Evolutionary conservation across 2,113 vertebrate species (phyloP).

Genomic region (Setophaga coronata): DNA sequence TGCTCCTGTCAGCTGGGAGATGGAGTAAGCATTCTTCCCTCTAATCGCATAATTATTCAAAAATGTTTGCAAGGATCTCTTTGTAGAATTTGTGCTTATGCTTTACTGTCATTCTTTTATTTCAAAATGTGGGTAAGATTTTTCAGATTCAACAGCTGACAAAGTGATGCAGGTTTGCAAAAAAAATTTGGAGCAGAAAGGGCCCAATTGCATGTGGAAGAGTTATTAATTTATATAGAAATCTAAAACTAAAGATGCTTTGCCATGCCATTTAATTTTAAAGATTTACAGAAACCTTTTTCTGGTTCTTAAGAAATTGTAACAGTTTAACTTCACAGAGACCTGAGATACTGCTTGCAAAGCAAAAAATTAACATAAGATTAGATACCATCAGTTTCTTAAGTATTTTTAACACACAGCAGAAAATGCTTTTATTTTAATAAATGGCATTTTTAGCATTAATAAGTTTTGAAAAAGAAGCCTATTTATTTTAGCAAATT

Average conservation of each 20-base stretch:
- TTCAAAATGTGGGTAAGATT: background rate
- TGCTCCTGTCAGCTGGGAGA: constrained; percentile 14
- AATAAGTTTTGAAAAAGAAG: background rate
- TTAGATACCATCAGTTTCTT: background rate
- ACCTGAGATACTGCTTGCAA: background rate
- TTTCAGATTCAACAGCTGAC: background rate
- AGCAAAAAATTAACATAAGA: background rate
- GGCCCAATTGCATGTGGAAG: background rate
- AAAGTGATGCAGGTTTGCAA: background rate
- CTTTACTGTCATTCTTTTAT: background rate
- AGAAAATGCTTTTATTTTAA: background rate
- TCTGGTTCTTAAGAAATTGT: background rate
- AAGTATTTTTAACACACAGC: background rate
- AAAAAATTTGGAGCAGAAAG: background rate
- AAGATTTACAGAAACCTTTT: background rate
- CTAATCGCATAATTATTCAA: constrained; percentile 42
- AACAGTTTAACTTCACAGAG: background rate
- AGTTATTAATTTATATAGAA: background rate
- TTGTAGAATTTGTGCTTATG: background rate
- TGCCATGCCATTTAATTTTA: background rate
- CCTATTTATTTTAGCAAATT: background rate
- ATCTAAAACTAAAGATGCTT: background rate
- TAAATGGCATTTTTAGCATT: background rate
- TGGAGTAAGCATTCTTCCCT: background rate
- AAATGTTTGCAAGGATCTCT: constrained; percentile 15